Evolutionary conservation across 2,888 invertebrate genomes (phyloP).

Genomic region (Lacanobia oleracea): DNA sequence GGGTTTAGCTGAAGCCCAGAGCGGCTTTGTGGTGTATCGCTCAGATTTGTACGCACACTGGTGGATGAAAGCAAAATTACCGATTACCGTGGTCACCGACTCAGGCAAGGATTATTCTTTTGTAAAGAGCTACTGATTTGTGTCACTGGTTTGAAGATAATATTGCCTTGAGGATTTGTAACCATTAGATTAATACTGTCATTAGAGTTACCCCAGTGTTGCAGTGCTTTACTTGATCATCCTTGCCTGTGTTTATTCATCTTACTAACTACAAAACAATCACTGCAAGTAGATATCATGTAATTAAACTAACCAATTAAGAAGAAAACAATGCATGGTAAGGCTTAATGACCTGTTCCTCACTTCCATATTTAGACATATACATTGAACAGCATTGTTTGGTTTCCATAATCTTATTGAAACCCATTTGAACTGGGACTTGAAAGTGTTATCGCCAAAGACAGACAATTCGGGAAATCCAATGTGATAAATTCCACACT

Average conservation of each 20-base stretch:
- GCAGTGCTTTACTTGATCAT: conserved; percentile 91
- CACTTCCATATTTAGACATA: conserved; percentile 61
- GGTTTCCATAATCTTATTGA: conserved; percentile 48
- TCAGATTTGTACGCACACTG: conserved; percentile 97
- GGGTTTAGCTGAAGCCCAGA: conserved; percentile 81
- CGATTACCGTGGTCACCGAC: conserved; percentile 91
- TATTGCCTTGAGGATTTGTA: conserved; percentile 89
- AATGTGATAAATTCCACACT: conserved; percentile 16
- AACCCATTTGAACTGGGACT: conserved; percentile 73
- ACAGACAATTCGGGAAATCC: conserved; percentile 20
- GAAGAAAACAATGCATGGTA: conserved; percentile 82
- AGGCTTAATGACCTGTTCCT: conserved; percentile 80
- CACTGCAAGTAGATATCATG: conserved; percentile 86
- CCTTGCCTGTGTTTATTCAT: conserved; percentile 91
- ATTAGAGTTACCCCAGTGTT: conserved; percentile 89
- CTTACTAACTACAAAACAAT: conserved; percentile 85
- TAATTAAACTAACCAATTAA: conserved; percentile 82
- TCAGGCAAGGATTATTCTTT: conserved; percentile 91
- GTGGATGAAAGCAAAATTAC: conserved; percentile 97
- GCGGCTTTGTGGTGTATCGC: conserved; percentile 92
- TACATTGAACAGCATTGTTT: conserved; percentile 42
- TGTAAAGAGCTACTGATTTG: conserved; percentile 90
- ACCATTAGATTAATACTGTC: conserved; percentile 88
- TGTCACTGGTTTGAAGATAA: conserved; percentile 90
- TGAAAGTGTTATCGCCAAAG: conserved; percentile 26